These are phyloP conservation scores for Abramis brama DNA, from an alignment of 2,113 vertebrate genomes.

Conservation along the genomic window DNA sequence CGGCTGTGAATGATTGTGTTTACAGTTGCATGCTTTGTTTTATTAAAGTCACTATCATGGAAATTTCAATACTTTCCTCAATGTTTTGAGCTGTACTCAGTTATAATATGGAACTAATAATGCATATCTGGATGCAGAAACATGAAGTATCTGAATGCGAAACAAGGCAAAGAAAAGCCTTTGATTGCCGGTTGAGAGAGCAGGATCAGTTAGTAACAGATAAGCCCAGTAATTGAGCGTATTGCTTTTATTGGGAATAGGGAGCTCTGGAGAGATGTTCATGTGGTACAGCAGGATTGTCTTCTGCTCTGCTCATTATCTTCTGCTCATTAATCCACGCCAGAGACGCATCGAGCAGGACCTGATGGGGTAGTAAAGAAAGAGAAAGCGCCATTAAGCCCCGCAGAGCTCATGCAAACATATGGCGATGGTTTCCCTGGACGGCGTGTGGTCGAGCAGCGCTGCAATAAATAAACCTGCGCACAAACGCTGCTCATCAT, in stretches of 20 bases:
- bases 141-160: background rate
- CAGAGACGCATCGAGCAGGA: background rate
- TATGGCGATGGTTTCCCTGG: background rate
- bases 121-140: too few relatives aligned
- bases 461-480: background rate
- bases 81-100: background rate
- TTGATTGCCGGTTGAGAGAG: background rate
- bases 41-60: background rate
- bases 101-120: background rate
- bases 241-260: conserved; percentile 5
- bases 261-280: background rate
- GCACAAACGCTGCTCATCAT: background rate
- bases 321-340: background rate
- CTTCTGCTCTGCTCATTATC: conserved; percentile 18
- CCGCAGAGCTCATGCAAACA: background rate
- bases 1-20: background rate
- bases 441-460: background rate
- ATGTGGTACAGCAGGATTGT: background rate
- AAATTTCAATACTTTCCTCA: background rate
- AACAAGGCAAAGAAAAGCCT: background rate
- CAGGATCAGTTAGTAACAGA: background rate
- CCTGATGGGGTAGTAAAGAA: background rate
- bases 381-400: background rate
- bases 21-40: background rate
- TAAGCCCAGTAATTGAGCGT: background rate